Evolutionary conservation across 2,888 invertebrate species (phyloP).

Genomic region (Gasteruption jaculator): DNA sequence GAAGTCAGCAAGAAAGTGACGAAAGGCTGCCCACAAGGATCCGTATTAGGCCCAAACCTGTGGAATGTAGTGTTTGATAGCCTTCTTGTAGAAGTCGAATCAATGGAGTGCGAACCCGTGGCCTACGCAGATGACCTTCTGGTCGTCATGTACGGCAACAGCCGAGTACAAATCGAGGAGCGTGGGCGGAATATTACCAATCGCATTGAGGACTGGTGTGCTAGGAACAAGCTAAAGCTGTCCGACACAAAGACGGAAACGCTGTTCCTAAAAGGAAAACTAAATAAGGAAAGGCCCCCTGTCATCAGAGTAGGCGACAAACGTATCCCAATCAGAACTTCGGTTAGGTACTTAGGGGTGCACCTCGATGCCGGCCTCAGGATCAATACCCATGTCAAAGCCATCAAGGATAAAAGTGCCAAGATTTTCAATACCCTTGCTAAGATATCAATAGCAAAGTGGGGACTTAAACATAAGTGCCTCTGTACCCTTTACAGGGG

Average conservation of each 20-base stretch:
- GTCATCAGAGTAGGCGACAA: background rate
- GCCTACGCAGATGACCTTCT: slow-evolving; percentile 24
- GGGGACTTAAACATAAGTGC: background rate
- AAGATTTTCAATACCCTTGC: background rate
- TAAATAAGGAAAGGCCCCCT: background rate
- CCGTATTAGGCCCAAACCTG: slow-evolving; percentile 14
- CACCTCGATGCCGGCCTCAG: background rate
- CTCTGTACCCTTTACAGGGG: background rate
- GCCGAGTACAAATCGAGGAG: slow-evolving; percentile 3
- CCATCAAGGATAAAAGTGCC: background rate
- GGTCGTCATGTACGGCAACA: slow-evolving; percentile 10
- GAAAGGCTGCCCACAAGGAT: slow-evolving; percentile 22
- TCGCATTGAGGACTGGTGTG: slow-evolving; percentile 6
- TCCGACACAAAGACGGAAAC: slow-evolving; percentile 11
- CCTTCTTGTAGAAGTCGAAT: background rate
- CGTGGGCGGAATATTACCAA: slow-evolving; percentile 3
- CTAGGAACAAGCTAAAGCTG: slow-evolving; percentile 7
- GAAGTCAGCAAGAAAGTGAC: slow-evolving; percentile 3
- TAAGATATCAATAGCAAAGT: background rate
- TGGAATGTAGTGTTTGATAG: slow-evolving; percentile 17
- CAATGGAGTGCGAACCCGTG: background rate
- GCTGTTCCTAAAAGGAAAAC: slow-evolving; percentile 10
- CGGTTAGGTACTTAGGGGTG: slow-evolving; percentile 7
- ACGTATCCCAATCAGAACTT: background rate
- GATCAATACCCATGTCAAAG: background rate